Percentiles rank a stretch among this genome's conserved stretches.
phyloP scores from a whole-genome alignment of 2,888 invertebrate genomes.

The Phortica okadai region DNA sequence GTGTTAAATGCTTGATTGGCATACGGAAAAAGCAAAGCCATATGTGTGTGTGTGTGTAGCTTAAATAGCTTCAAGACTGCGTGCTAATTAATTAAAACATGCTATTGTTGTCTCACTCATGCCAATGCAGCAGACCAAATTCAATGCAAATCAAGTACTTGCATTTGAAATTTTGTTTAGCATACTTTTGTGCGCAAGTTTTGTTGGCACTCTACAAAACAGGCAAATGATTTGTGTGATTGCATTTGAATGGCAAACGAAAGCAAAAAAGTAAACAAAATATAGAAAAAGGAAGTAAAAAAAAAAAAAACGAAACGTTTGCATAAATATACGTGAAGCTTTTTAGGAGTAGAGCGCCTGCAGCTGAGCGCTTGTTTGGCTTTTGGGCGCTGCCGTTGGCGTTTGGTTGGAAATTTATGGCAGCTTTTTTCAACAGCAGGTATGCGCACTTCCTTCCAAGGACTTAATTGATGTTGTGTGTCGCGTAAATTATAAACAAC shows the following conservation, averaged over 20 bases:
- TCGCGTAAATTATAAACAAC: constrained; percentile 75
- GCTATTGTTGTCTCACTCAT: background rate
- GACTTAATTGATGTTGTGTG: constrained; percentile 76
- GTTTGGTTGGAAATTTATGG: constrained; percentile 65
- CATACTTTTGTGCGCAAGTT: constrained; percentile 46
- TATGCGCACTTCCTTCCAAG: constrained; percentile 73
- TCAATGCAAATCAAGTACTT: background rate
- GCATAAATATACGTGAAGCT: constrained; percentile 61
- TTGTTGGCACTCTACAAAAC: constrained; percentile 17
- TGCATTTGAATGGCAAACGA: constrained; percentile 17
- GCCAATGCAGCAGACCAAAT: background rate
- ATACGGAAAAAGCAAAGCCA: background rate
- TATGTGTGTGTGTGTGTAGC: background rate
- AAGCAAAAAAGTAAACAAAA: constrained; percentile 44
- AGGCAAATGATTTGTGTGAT: constrained; percentile 58
- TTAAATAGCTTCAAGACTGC: background rate
- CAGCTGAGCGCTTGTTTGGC: constrained; percentile 52
- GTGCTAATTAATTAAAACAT: constrained; percentile 6
- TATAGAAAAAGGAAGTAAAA: constrained; percentile 41
- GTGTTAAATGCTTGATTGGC: constrained; percentile 35
- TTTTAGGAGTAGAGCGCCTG: constrained; percentile 53
- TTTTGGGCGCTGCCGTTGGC: constrained; percentile 30
- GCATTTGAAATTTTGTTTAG: constrained; percentile 35
- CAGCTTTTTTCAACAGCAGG: constrained; percentile 71
- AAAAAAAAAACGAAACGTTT: constrained; percentile 53